Percentiles rank a stretch among this genome's conserved stretches.
Evolutionary conservation across 2,797 vertebrate species (phyloP).

Genomic region (Pitangus sulphuratus): DNA sequence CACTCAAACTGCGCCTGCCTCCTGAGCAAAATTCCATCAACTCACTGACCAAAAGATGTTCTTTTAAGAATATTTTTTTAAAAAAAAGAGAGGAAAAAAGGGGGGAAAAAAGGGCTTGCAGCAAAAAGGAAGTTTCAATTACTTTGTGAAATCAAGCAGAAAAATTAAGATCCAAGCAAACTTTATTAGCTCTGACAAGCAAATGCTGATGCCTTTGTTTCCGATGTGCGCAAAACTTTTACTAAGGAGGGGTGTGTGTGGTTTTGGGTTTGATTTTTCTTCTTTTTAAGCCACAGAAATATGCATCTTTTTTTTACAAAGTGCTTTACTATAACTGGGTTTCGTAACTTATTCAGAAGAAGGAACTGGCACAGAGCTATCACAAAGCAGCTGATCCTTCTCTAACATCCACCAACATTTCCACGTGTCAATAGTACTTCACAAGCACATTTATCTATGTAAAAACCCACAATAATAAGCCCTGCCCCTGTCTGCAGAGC

Average conservation of each 20-base stretch:
- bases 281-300: slow-evolving; percentile 47
- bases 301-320: background rate
- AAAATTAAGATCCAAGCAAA: slow-evolving; percentile 83
- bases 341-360: background rate
- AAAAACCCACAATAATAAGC: slow-evolving; percentile 9
- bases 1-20: slow-evolving; percentile 2
- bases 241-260: background rate
- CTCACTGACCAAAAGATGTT: slow-evolving; percentile 75
- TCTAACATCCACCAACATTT: background rate
- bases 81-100: background rate
- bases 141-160: slow-evolving; percentile 83
- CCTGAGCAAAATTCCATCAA: slow-evolving; percentile 70
- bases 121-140: slow-evolving; percentile 83
- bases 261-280: background rate
- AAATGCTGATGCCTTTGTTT: slow-evolving; percentile 74
- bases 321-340: background rate
- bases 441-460: background rate
- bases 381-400: slow-evolving; percentile 19
- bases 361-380: background rate
- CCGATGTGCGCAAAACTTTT: slow-evolving; percentile 35
- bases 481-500: background rate
- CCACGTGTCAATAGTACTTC: slow-evolving; percentile 22
- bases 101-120: background rate
- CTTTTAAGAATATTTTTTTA: slow-evolving; percentile 63
- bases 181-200: slow-evolving; percentile 82